A percentile compares a stretch with the other conserved stretches of the same genome.
These are phyloP conservation scores for Clinocottus analis DNA, from an alignment of 2,113 vertebrate species.

Conservation along the genomic window DNA sequence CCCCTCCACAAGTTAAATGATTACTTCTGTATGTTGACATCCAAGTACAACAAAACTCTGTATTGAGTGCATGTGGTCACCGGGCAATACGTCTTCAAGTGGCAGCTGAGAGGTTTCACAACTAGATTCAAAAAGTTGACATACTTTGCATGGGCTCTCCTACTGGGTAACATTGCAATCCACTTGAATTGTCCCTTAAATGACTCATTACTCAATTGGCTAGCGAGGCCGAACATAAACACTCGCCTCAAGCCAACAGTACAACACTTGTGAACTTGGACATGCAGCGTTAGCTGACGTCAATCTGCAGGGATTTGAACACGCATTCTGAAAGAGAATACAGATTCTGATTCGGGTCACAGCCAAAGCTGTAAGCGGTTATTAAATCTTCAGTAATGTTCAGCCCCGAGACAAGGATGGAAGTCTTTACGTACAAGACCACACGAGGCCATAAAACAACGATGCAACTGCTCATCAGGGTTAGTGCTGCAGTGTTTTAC, in stretches of 20 bases:
- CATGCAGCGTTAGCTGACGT: neutral
- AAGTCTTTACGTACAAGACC: neutral
- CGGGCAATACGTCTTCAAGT: slow-evolving; percentile 13
- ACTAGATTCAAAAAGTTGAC: slow-evolving; percentile 40
- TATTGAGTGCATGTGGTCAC: slow-evolving; percentile 21
- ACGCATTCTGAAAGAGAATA: neutral
- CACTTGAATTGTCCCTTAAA: slow-evolving; percentile 25
- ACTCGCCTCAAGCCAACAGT: neutral
- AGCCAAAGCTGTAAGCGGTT: neutral
- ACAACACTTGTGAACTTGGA: slow-evolving; percentile 9
- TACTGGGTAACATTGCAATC: slow-evolving; percentile 10
- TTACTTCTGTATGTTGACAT: slow-evolving; percentile 35
- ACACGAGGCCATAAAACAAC: neutral
- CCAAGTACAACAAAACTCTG: slow-evolving; percentile 20
- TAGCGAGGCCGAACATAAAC: slow-evolving; percentile 34
- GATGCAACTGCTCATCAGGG: neutral
- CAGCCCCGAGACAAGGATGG: neutral
- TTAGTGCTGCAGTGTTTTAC: neutral
- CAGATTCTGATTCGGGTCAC: neutral
- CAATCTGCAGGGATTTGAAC: slow-evolving; percentile 15
- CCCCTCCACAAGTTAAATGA: slow-evolving; percentile 20
- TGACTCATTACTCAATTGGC: slow-evolving; percentile 32
- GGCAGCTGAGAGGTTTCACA: slow-evolving; percentile 11
- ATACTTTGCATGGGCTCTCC: slow-evolving; percentile 28
- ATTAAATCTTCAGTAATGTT: neutral